Evolutionary conservation across 2,888 invertebrate genomes (phyloP).

Genomic region (Cantharis nigra): DNA sequence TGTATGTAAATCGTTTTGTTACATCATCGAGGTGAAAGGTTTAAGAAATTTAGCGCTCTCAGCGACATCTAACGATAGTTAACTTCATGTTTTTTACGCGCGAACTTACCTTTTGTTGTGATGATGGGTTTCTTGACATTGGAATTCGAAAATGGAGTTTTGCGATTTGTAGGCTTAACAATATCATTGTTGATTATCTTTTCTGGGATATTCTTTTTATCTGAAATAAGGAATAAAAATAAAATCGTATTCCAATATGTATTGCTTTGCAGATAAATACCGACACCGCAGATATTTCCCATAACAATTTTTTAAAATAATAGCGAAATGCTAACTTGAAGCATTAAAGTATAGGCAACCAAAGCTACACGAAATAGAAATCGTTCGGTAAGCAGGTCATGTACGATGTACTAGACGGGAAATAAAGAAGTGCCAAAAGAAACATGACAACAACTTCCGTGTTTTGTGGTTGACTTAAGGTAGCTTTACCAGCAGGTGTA

Average conservation of each 20-base stretch:
- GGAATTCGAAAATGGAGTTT: slow-evolving; percentile 37
- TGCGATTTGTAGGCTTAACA: slow-evolving; percentile 35
- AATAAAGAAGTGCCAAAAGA: slow-evolving; percentile 1
- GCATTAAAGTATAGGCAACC: not conserved
- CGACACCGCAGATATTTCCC: not conserved
- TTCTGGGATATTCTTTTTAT: slow-evolving; percentile 42
- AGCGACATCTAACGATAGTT: not conserved
- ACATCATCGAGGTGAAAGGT: not conserved
- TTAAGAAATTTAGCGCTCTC: not conserved
- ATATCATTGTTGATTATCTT: slow-evolving; percentile 35
- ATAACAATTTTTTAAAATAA: not conserved
- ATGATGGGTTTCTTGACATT: slow-evolving; percentile 46
- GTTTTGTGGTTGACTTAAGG: slow-evolving; percentile 20
- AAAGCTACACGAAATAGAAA: not conserved
- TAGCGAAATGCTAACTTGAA: no score
- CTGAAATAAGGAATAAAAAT: slow-evolving; percentile 33
- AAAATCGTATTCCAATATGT: not conserved
- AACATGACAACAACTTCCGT: slow-evolving; percentile 17
- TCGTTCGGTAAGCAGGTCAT: not conserved
- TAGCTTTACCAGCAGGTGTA: slow-evolving; percentile 32
- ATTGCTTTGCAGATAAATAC: not conserved
- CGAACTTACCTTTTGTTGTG: slow-evolving; percentile 35
- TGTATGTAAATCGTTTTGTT: not conserved
- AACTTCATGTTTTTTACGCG: not conserved
- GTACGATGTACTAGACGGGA: not conserved